Conservation (phyloP, 2,797 vertebrate genomes). For the Pyrrhura leucotis region DNA sequence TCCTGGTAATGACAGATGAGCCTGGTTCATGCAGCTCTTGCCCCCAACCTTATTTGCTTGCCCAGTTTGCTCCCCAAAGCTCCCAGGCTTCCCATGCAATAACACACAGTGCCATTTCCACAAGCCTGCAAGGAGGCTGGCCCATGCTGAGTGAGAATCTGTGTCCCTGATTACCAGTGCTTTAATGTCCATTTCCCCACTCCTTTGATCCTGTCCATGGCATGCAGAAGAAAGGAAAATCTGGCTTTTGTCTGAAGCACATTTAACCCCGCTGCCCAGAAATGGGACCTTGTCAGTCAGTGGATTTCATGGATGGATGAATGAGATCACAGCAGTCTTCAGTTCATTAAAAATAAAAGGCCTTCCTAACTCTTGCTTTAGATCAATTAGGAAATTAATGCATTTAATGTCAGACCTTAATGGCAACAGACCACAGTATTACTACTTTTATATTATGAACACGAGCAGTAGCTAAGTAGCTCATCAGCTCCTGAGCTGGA, state of each 20-base stretch:
- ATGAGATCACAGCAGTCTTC: constrained; percentile 58
- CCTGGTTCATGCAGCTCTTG: not conserved
- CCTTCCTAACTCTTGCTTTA: not conserved
- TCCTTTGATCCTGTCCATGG: constrained; percentile 65
- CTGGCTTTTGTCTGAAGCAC: constrained; percentile 68
- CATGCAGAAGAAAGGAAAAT: constrained; percentile 63
- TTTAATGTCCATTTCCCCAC: constrained; percentile 60
- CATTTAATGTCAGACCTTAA: constrained; percentile 21
- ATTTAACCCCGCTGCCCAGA: constrained; percentile 55
- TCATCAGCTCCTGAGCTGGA: not conserved
- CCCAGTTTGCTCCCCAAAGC: not conserved
- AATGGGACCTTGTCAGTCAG: constrained; percentile 67
- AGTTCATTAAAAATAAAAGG: constrained; percentile 64
- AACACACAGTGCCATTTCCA: not conserved
- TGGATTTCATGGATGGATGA: constrained; percentile 70
- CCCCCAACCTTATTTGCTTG: constrained; percentile 1
- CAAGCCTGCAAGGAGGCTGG: constrained; percentile 35
- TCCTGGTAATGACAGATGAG: not conserved
- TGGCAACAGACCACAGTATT: not conserved
- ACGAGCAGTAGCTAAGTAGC: constrained; percentile 34
- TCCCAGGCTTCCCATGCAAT: not conserved
- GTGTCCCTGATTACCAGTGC: constrained; percentile 52
- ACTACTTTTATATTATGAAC: constrained; percentile 27
- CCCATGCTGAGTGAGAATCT: constrained; percentile 58
- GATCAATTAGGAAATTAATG: constrained; percentile 38